Percentiles rank a stretch among this genome's conserved stretches.
Evolutionary conservation across 2,797 vertebrate species (phyloP).

Genomic region (Lepidocolaptes lacrymiger): DNA sequence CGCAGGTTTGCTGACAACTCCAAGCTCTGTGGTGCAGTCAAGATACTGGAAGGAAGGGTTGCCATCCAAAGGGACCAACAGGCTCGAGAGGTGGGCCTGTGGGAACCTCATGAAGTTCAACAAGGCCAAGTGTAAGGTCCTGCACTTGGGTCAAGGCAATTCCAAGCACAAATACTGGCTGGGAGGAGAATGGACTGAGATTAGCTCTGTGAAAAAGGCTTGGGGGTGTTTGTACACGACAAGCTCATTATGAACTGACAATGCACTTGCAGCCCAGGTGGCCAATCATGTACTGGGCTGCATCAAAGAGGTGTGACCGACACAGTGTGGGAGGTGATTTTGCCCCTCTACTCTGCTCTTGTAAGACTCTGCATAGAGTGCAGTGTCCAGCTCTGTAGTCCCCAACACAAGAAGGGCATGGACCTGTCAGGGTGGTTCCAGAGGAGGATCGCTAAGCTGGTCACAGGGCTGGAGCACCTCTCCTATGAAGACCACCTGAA

Average conservation of each 20-base stretch:
- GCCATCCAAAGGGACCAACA: background rate
- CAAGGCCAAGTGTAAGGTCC: background rate
- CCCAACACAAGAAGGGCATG: background rate
- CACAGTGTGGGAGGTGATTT: background rate
- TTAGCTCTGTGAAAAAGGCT: background rate
- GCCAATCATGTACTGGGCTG: rapidly evolving
- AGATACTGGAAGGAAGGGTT: background rate
- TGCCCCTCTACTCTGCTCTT: background rate
- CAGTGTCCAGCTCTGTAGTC: background rate
- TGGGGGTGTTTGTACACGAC: rapidly evolving
- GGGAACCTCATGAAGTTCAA: background rate
- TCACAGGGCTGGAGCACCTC: background rate
- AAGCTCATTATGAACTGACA: background rate
- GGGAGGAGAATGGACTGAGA: background rate
- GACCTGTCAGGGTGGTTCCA: background rate
- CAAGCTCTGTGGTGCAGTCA: background rate
- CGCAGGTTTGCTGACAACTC: background rate
- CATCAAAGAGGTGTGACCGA: background rate
- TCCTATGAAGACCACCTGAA: background rate
- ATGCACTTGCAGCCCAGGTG: background rate
- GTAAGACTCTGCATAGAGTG: background rate
- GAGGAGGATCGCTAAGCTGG: background rate
- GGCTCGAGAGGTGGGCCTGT: background rate
- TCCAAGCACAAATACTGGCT: too few relatives aligned
- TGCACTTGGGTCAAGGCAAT: background rate